phyloP scores from a whole-genome alignment of 2,888 invertebrate species.

The Maniola hyperantus region DNA sequence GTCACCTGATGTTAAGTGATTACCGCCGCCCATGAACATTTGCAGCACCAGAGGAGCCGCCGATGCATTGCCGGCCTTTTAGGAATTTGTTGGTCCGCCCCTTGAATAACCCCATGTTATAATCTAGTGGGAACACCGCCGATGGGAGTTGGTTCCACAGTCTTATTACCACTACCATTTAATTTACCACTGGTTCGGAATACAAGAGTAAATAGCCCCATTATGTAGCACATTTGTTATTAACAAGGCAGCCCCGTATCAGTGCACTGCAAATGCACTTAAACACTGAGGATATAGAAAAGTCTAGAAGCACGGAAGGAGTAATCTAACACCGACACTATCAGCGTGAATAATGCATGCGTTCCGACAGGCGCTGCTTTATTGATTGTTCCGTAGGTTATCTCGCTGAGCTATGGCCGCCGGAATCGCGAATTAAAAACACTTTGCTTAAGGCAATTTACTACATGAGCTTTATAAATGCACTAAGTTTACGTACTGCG shows the following conservation, averaged over 20 bases:
- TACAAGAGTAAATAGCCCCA: not conserved
- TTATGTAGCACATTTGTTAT: slow-evolving; percentile 5
- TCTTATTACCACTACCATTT: no score
- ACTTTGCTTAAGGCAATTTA: slow-evolving; percentile 18
- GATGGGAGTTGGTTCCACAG: no score
- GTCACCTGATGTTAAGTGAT: not conserved
- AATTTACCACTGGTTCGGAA: no score
- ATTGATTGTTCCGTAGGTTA: slow-evolving; percentile 45
- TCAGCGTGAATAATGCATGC: slow-evolving; percentile 61
- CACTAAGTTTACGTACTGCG: not conserved
- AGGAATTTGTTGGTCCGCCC: no score
- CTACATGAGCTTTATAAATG: slow-evolving; percentile 3
- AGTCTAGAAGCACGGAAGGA: slow-evolving; percentile 30
- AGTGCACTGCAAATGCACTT: slow-evolving; percentile 17
- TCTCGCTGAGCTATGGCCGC: slow-evolving; percentile 41
- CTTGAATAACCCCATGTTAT: no score
- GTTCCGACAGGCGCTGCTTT: slow-evolving; percentile 45
- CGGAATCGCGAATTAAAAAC: slow-evolving; percentile 40
- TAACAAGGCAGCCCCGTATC: not conserved
- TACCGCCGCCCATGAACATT: not conserved
- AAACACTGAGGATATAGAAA: slow-evolving; percentile 22
- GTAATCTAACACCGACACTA: slow-evolving; percentile 64
- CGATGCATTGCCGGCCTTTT: no score
- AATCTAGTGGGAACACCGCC: no score
- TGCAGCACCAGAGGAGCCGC: no score